Evolutionary conservation across 2,888 invertebrate genomes (phyloP).

Genomic region (Dione vanillae): DNA sequence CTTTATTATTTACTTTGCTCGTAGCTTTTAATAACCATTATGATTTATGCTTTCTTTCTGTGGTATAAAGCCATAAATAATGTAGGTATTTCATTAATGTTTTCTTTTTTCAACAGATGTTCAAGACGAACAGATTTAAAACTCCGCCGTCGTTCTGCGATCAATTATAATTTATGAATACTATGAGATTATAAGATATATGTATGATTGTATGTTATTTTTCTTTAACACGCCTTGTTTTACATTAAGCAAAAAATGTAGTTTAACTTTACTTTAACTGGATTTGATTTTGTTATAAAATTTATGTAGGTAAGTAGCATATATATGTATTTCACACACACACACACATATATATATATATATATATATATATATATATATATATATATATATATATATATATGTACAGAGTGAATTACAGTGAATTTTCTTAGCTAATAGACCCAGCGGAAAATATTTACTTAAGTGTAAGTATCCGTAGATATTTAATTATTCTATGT

Average conservation of each 20-base stretch:
- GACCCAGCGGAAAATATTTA: not conserved
- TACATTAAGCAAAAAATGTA: not conserved
- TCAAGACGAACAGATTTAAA: constrained; percentile 90
- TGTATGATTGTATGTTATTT: constrained; percentile 15
- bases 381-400: no score
- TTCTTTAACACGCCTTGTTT: constrained; percentile 32
- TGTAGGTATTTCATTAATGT: constrained; percentile 61
- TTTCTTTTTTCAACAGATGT: constrained; percentile 88
- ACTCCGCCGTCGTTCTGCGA: constrained; percentile 65
- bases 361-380: no score
- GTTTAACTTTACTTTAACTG: no score
- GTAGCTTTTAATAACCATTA: constrained; percentile 30
- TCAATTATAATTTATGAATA: constrained; percentile 40
- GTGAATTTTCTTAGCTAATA: not conserved
- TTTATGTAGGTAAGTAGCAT: no score
- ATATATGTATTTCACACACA: no score
- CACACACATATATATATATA: no score
- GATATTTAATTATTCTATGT: not conserved
- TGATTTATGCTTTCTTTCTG: constrained; percentile 38
- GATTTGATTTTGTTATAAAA: no score
- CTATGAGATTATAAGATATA: constrained; percentile 27
- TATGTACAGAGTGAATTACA: not conserved
- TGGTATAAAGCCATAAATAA: constrained; percentile 25
- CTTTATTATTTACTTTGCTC: constrained; percentile 37
- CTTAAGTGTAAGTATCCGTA: not conserved